Conservation (phyloP, 2,113 vertebrate genomes). For the Gopherus evgoodei region DNA sequence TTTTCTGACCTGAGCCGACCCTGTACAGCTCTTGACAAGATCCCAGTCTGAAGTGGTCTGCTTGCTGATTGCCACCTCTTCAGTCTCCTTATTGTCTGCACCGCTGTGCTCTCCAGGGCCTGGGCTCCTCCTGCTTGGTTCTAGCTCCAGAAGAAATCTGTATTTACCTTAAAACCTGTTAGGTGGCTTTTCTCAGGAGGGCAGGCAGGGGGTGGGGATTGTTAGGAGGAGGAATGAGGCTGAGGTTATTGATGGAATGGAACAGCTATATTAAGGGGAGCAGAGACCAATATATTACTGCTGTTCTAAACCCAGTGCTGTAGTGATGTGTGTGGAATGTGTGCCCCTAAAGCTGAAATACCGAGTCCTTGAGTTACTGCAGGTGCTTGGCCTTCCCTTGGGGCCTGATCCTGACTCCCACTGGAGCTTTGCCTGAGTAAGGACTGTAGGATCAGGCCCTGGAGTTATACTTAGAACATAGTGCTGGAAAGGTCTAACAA, state of each 20-base stretch:
- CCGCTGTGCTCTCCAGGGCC: neutral
- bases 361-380: neutral
- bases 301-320: neutral
- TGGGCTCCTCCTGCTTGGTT: conserved; percentile 36
- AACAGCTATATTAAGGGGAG: neutral
- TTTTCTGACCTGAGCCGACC: neutral
- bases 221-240: neutral
- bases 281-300: neutral
- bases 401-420: neutral
- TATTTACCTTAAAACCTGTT: conserved; percentile 74
- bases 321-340: neutral
- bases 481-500: no score
- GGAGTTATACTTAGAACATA: no score
- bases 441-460: neutral
- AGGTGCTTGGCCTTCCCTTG: neutral
- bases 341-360: neutral
- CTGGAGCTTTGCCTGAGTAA: neutral
- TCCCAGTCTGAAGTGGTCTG: neutral
- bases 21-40: neutral
- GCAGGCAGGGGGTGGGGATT: conserved; percentile 2
- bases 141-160: conserved; percentile 36
- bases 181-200: conserved; percentile 54
- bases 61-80: neutral
- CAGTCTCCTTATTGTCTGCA: neutral
- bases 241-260: neutral